Evolutionary conservation across 2,797 vertebrate genomes (phyloP), one percentile per base, ranked within the genome.

Genomic region (Rhynchotus rufescens): DNA sequence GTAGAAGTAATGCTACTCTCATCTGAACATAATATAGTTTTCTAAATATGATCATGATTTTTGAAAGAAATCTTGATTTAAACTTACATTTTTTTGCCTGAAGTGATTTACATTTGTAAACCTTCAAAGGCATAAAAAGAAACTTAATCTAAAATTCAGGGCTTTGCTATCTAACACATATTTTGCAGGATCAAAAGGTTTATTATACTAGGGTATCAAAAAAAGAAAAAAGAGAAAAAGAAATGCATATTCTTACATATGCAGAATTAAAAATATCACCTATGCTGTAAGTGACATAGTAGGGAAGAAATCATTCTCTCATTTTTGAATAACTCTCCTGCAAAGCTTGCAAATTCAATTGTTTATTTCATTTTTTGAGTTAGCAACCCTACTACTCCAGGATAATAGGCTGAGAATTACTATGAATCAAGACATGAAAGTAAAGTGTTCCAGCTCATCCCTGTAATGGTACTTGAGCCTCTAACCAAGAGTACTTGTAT

Each of bases 401-500:
- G 42, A 12, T 64, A 60, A 72, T 76, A 56, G 51, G 9, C 38
- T 59, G 25, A 83, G 52, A 90, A 81, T 88, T 84, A 49, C 44
- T 34, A 17, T 40, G 30, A 80, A 86, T 74, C 51, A 88, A 60
- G 85, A 80, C 75, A 34, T 17, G 9, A 78, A 91, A 80, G 7
- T 36, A 78, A 91, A 80, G 7, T 36, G 34, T 34, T 87, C 34
- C 15, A 1, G 32, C 47, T 42, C 85, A n/a, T 72, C 16, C 38
- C 0, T 57, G 25, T 67, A 76, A 60, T 57, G 65, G 30, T 66
- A 67, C 87, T 95, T 89, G 67, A 89, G 40, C 28, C 80, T 95
- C 22, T 38, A 91, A 95, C 79, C 73, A 95, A 95, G 52, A 84
- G 47, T 32, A 32, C 74, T 95, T 84, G 30, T 81, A 36, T 67